These are phyloP conservation scores for Eristalis pertinax DNA, from an alignment of 2,888 invertebrate species.

Conservation along the genomic window DNA sequence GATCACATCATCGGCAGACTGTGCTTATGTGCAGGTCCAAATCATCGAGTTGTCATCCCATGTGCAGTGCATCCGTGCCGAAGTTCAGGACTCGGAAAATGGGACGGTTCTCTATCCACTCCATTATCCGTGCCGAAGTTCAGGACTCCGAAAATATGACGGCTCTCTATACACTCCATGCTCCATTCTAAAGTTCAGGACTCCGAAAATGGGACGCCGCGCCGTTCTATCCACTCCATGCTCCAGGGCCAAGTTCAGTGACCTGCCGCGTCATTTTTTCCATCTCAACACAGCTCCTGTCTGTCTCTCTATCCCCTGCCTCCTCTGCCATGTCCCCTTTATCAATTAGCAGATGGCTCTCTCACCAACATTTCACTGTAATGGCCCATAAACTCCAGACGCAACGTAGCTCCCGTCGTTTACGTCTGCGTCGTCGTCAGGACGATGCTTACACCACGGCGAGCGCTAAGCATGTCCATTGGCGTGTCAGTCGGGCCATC, in stretches of 20 bases:
- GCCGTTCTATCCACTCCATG: neutral
- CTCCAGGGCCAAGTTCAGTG: neutral
- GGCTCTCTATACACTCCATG: no score
- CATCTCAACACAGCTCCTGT: neutral
- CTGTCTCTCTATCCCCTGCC: neutral
- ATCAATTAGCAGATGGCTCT: slow-evolving; percentile 52
- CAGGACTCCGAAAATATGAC: no score
- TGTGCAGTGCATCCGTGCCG: no score
- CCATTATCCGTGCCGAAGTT: no score
- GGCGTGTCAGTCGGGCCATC: neutral
- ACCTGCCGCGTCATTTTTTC: neutral
- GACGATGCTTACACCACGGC: slow-evolving; percentile 13
- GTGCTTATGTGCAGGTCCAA: no score
- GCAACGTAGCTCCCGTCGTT: neutral
- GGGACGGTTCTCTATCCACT: no score
- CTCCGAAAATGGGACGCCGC: no score
- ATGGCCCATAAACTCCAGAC: slow-evolving; percentile 47
- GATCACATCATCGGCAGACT: no score
- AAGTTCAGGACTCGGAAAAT: no score
- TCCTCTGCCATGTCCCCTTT: slow-evolving; percentile 8
- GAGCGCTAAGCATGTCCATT: neutral
- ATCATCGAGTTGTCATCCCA: no score
- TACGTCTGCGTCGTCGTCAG: neutral
- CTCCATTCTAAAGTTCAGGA: no score
- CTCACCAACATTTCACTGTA: slow-evolving; percentile 54